Percentiles rank a stretch among this genome's conserved stretches.
These are phyloP conservation scores for Xiphorhynchus elegans DNA, from an alignment of 2,113 vertebrate species.

Conservation along the genomic window DNA sequence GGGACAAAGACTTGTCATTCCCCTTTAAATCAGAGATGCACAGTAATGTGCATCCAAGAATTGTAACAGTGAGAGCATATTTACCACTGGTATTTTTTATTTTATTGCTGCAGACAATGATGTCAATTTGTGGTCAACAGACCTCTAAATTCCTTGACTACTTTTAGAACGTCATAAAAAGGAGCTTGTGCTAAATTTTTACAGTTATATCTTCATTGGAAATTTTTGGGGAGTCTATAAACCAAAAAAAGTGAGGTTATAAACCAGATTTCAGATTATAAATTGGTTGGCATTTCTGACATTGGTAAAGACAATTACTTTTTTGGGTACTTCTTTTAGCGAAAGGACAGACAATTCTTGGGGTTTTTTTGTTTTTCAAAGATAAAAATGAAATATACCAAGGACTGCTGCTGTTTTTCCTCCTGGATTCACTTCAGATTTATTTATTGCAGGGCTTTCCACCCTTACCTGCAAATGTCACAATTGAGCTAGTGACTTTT, in stretches of 20 bases:
- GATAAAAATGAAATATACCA: conserved; percentile 12
- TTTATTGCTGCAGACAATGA: neutral
- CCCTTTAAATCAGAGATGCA: neutral
- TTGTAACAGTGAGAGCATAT: neutral
- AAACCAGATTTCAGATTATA: neutral
- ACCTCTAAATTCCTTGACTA: neutral
- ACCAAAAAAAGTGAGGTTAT: neutral
- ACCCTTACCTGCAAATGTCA: conserved; percentile 52
- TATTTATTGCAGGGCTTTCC: conserved; percentile 28
- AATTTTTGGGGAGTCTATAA: neutral
- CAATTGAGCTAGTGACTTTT: neutral
- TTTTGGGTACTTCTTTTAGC: neutral
- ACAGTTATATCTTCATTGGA: neutral
- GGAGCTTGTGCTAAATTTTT: too few species aligned
- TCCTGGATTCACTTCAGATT: conserved; percentile 20
- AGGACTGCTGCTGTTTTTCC: neutral
- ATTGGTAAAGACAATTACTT: neutral
- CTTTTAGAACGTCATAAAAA: neutral
- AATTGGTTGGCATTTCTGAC: neutral
- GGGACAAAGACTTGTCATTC: neutral
- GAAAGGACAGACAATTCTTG: neutral
- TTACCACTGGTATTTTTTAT: neutral
- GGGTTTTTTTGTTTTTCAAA: conserved; percentile 4
- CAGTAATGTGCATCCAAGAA: neutral
- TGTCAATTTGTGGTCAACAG: neutral